Base-by-base conservation (phyloP, 1,140 invertebrate species). In the Agraylea sexmaculata region DNA sequence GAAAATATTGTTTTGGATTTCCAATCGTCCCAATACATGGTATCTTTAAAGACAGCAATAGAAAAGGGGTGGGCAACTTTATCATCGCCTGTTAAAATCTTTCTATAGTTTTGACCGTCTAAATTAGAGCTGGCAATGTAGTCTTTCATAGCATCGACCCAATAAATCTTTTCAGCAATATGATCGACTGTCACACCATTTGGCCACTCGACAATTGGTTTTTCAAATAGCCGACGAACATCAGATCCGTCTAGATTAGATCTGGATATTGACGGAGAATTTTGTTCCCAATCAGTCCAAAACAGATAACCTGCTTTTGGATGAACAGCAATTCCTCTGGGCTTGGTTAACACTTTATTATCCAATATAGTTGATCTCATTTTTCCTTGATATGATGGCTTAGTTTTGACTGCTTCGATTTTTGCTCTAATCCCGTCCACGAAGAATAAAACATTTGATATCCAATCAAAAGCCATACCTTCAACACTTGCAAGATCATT, bases 11-110 rank as follows among this genome's bases (percentile, higher is more conserved):
- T 73, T 25, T 79, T 77, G 21, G 73, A 72, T 47, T 78, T 83
- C 79, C 87, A 88, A 59, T 94, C 90, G 51, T 90, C 86, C 88
- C 90, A 95, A 53, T 87, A 94, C 67, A 95, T 79, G 42, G 73
- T 71, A 49, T 88, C 80, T 58, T 90, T 91, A 50, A 84, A 80
- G 0, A 91, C 76, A 0, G 78, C 82, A 1, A 91, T 77, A 1
- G 84, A 79, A 58, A 90, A 92, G 2, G 87, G 87, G 70, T 91
- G 87, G 0, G 73, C 70, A 0, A 82, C 74, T 34, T 69, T 68
- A 19, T 80, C 76, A 50, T 77, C 71, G 28, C 74, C 66, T 12
- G 61, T 65, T 21, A 82, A 68, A 28, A 87, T 75, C 58, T 74
- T 78, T 35, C 74, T 76, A 37, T 91, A 79, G 52, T 78, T 71